Percentiles rank a stretch among this genome's conserved stretches.
phyloP scores from a whole-genome alignment of 2,113 vertebrate species.

The Plotosus lineatus region DNA sequence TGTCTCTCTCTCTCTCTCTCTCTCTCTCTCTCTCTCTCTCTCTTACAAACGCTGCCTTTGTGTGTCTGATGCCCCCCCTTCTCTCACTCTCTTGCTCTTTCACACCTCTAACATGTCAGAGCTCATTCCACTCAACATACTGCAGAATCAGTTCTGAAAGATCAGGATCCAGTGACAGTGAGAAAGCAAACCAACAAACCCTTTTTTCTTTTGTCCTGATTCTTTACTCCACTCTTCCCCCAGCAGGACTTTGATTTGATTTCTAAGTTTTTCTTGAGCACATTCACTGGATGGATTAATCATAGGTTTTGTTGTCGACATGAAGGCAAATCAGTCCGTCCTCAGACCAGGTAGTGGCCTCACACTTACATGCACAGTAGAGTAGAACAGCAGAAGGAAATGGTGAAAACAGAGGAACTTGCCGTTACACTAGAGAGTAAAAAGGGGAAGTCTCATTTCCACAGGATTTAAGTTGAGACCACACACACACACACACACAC shows the following conservation, averaged over 20 bases:
- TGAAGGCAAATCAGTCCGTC: background rate
- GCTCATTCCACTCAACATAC: background rate
- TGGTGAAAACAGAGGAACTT: constrained; percentile 2
- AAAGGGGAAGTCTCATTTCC: constrained; percentile 47
- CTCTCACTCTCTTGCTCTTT: background rate
- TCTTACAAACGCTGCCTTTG: no score
- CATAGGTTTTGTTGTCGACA: background rate
- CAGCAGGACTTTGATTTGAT: constrained; percentile 1
- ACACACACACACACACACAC: background rate
- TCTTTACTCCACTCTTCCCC: background rate
- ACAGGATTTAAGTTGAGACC: constrained; percentile 19
- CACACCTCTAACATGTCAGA: constrained; percentile 6
- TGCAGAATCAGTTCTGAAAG: background rate
- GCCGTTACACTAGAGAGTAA: constrained; percentile 34
- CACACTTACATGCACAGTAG: background rate
- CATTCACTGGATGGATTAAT: background rate
- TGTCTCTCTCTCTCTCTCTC: background rate
- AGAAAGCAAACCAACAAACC: background rate
- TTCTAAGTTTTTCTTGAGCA: background rate
- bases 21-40: background rate
- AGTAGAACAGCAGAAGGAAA: background rate
- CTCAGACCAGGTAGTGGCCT: background rate
- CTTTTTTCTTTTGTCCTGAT: background rate
- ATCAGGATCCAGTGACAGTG: background rate
- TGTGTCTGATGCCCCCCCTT: no score